These are phyloP conservation scores for Drosophila pegasa DNA, from an alignment of 2,888 invertebrate genomes.

Conservation along the genomic window DNA sequence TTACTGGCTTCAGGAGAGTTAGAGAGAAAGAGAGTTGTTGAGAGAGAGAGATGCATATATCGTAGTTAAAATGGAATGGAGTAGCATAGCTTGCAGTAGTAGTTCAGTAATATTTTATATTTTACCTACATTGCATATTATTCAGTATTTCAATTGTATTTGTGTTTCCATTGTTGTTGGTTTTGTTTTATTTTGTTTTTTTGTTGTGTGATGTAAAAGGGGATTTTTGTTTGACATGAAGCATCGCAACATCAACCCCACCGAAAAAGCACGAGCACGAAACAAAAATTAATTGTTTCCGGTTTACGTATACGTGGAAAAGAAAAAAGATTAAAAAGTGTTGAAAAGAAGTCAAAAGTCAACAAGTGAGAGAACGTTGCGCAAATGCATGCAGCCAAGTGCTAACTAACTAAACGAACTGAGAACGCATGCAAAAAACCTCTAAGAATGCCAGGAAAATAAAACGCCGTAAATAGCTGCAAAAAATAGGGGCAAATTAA, in stretches of 20 bases:
- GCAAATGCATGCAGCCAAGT: constrained; percentile 36
- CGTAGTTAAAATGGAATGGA: constrained; percentile 32
- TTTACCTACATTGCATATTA: constrained; percentile 67
- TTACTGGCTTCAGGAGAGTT: constrained; percentile 7
- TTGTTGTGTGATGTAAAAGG: constrained; percentile 21
- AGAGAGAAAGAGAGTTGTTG: not conserved
- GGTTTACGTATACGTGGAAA: constrained; percentile 28
- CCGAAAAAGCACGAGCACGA: constrained; percentile 47
- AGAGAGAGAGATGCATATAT: constrained; percentile 21
- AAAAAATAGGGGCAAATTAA: constrained; percentile 1
- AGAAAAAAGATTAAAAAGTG: constrained; percentile 44
- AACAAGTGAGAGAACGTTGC: constrained; percentile 49
- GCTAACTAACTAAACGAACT: constrained; percentile 37
- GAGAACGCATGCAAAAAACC: constrained; percentile 29
- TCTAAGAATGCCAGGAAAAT: not conserved
- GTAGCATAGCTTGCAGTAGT: constrained; percentile 39
- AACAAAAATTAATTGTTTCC: constrained; percentile 51
- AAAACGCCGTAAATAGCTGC: not conserved
- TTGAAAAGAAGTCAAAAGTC: constrained; percentile 39
- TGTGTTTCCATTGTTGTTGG: constrained; percentile 48
- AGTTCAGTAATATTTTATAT: constrained; percentile 51
- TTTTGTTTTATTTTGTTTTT: constrained; percentile 31
- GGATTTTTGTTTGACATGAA: constrained; percentile 37
- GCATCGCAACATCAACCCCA: constrained; percentile 30
- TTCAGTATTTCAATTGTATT: constrained; percentile 34